A percentile compares a stretch with the other conserved stretches of the same genome.
Conservation (phyloP, 2,888 invertebrate genomes). For the Hyppa rectilinea region DNA sequence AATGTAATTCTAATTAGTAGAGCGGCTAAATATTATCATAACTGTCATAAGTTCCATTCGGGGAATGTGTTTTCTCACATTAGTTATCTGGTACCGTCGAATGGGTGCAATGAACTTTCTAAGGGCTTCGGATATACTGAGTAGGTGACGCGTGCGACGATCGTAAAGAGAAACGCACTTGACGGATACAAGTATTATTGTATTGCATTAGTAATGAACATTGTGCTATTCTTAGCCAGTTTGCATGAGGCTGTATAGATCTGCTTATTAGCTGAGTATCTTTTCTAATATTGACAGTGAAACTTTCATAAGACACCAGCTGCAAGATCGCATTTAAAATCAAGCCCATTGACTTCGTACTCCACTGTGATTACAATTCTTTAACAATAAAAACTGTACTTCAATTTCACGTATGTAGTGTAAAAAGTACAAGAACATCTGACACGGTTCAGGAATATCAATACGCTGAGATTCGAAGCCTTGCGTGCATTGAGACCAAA, state of each 20-base stretch:
- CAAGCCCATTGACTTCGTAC: background rate
- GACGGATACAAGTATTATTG: slow-evolving; percentile 53
- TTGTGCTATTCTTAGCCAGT: slow-evolving; percentile 24
- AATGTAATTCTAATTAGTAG: slow-evolving; percentile 66
- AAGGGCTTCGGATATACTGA: slow-evolving; percentile 74
- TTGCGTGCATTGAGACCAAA: slow-evolving; percentile 36
- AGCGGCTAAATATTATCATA: slow-evolving; percentile 77
- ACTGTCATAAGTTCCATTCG: slow-evolving; percentile 73
- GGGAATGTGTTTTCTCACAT: slow-evolving; percentile 79
- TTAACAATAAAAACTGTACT: background rate
- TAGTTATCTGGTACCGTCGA: slow-evolving; percentile 75
- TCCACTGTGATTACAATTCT: background rate
- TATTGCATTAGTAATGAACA: slow-evolving; percentile 41
- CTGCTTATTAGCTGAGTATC: slow-evolving; percentile 20
- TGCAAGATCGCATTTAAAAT: slow-evolving; percentile 1
- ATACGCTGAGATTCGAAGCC: slow-evolving; percentile 43
- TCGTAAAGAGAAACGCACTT: slow-evolving; percentile 63
- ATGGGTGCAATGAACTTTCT: slow-evolving; percentile 77
- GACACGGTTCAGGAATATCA: slow-evolving; percentile 40
- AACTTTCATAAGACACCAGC: slow-evolving; percentile 35
- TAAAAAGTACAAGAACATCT: slow-evolving; percentile 47
- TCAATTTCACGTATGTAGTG: slow-evolving; percentile 13
- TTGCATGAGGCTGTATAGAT: slow-evolving; percentile 23
- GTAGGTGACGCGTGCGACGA: slow-evolving; percentile 68
- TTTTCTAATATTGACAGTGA: background rate